Conservation (phyloP, 2,888 invertebrate genomes). For the Nomada fucata region DNA sequence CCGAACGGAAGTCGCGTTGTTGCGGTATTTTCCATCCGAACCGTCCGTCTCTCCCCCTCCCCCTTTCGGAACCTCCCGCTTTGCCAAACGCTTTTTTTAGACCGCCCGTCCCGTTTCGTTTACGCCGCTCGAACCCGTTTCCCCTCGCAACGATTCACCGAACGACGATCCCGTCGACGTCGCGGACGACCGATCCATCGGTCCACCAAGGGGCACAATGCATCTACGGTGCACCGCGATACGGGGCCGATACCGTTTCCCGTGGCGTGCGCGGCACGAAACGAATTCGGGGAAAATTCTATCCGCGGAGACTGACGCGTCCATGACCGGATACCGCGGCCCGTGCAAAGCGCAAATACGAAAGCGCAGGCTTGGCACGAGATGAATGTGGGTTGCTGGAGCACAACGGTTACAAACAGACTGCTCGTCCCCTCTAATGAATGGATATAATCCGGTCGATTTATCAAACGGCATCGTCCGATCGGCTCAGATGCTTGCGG, state of each 20-base stretch:
- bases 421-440: conserved; percentile 34
- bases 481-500: background rate
- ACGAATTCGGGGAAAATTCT: conserved; percentile 38
- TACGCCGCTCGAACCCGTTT: background rate
- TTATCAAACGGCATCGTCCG: conserved; percentile 30
- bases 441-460: conserved; percentile 58
- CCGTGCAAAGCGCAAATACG: conserved; percentile 44
- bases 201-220: too few relatives aligned
- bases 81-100: conserved; percentile 24
- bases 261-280: background rate
- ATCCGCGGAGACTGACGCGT: conserved; percentile 21
- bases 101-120: background rate
- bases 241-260: background rate
- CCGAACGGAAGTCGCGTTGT: conserved; percentile 5
- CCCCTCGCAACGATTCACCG: too few relatives aligned
- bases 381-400: conserved; percentile 68
- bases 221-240: background rate
- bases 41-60: background rate
- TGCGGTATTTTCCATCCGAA: conserved; percentile 17
- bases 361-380: conserved; percentile 77
- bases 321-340: conserved; percentile 26
- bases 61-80: background rate
- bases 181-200: conserved; percentile 18
- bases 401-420: conserved; percentile 41
- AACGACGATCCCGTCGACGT: too few relatives aligned